Evolutionary conservation across 2,888 invertebrate genomes (phyloP).

Genomic region (Sarcophaga caerulescens): DNA sequence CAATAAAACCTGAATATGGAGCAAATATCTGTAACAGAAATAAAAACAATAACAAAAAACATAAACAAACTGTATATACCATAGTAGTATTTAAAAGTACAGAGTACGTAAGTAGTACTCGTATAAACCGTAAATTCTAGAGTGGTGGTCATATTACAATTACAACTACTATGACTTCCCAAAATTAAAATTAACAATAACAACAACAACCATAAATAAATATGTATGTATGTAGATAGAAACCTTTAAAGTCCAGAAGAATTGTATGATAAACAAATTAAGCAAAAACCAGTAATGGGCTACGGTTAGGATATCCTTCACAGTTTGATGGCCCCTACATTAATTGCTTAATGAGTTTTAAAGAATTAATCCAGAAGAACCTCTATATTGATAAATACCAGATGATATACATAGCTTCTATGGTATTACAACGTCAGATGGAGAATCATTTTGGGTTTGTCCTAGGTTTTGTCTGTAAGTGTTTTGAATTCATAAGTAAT

Average conservation of each 20-base stretch:
- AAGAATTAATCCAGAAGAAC: no score
- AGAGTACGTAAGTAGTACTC: neutral
- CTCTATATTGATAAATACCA: no score
- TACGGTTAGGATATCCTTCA: neutral
- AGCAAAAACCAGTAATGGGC: neutral
- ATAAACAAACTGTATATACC: neutral
- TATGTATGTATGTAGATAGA: neutral
- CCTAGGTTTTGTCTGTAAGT: no score
- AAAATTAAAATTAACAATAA: neutral
- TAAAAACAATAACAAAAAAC: slow-evolving; percentile 10
- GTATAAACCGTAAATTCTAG: slow-evolving; percentile 9
- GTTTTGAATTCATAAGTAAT: no score
- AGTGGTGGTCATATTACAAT: no score
- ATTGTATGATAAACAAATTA: slow-evolving; percentile 12
- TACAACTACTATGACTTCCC: slow-evolving; percentile 29
- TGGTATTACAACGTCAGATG: no score
- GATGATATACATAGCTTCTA: no score
- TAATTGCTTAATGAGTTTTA: no score
- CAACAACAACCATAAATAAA: neutral
- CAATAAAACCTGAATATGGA: slow-evolving; percentile 42
- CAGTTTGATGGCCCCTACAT: neutral
- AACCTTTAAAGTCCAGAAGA: slow-evolving; percentile 23
- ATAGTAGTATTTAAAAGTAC: neutral
- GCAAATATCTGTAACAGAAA: slow-evolving; percentile 15
- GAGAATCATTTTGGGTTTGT: no score